These are phyloP conservation scores for Peromyscus aztecus DNA, from an alignment of 2,797 vertebrate species.

Conservation along the genomic window DNA sequence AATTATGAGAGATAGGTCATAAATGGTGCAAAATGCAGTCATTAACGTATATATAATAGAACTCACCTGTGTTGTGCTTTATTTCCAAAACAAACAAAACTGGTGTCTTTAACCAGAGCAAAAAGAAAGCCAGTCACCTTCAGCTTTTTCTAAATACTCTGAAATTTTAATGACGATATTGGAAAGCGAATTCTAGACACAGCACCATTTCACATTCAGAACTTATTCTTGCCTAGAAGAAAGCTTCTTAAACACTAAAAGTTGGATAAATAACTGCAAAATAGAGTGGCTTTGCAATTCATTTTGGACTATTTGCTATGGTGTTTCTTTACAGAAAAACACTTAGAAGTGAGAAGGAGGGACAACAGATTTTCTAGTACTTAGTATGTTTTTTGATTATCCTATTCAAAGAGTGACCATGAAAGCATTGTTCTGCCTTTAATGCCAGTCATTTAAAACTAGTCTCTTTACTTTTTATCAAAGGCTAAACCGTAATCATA, in stretches of 20 bases:
- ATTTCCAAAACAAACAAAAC: background rate
- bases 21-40: background rate
- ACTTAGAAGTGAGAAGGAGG: background rate
- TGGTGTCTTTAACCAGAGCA: background rate
- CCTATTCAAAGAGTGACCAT: background rate
- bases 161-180: constrained; percentile 29
- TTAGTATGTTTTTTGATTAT: background rate
- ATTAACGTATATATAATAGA: constrained; percentile 29
- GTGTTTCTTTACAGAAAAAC: background rate
- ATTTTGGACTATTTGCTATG: background rate
- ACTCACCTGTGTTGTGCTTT: background rate
- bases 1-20: background rate
- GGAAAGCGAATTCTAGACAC: background rate
- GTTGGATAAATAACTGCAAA: constrained; percentile 35
- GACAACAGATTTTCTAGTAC: background rate
- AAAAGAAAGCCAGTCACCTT: constrained; percentile 5
- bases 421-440: constrained; percentile 51
- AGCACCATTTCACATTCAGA: constrained; percentile 54
- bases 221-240: constrained; percentile 29
- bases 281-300: background rate
- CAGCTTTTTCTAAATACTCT: constrained; percentile 7
- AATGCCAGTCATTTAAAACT: background rate
- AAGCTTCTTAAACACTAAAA: constrained; percentile 66
- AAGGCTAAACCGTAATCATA: background rate
- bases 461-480: constrained; percentile 44